Base-by-base conservation (phyloP, 2,797 vertebrate genomes). In the Mus minutoides region DNA sequence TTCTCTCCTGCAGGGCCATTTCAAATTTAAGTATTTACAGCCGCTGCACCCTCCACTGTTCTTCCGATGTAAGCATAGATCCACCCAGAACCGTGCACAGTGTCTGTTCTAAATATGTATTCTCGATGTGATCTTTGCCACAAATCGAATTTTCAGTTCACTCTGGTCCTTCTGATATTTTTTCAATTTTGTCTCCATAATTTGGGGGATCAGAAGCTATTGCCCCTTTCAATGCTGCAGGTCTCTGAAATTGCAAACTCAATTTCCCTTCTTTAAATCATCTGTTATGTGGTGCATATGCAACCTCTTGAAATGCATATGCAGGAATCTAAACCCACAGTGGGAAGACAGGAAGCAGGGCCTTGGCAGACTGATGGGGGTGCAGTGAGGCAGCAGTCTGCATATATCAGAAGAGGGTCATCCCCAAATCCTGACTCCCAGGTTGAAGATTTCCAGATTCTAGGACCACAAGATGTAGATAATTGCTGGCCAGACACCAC, bases 381-480 rank as follows among this genome's bases (percentile, higher is more conserved):
- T 21, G 21, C 0, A 2, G 1, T 11, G 26, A 75, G 16, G 11
- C 1, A 31, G 7, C 43, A 49, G 17, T 52, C 3, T 76, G 7
- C 11, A 40, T 2, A 40, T 2, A 1, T n/a, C 24, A 24, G n/a
- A n/a, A 21, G 46, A 67, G 11, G 12, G 37, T 69, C 7, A 0
- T 40, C 19, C 9, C 26, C 46, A 54, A 64, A 10, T 13, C 58
- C 43, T 0, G 0, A 6, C 17, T 1, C 24, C 40, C 4, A 52
- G 8, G 54, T 17, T 46, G 34, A 14, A n/a, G 12, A 24, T 14
- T 54, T 46, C 13, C 54, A 46, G 40, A 64, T 9, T 64, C 34
- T 24, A 64, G 71, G 14, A 37, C 34, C 11, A 86, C 19, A 37
- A 52, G 7, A 26, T 8, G 31, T 1, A 52, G 5, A 73, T 34